Evolutionary conservation across 2,113 vertebrate genomes (phyloP), one percentile per base, ranked within the genome.

Genomic region (Desmodus rotundus): DNA sequence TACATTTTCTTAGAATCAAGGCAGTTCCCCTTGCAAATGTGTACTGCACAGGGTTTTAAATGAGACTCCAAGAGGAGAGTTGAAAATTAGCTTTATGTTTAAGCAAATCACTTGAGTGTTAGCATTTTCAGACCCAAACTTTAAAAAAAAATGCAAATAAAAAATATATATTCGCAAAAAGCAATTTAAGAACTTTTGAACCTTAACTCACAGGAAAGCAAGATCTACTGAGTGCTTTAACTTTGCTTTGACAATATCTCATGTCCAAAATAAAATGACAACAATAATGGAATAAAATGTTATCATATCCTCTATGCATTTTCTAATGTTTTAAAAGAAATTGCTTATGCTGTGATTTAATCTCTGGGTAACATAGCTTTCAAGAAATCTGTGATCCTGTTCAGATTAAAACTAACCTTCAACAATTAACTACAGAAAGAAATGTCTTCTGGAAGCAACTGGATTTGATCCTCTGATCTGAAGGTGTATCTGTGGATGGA

Each of bases 11-110:
- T 63, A 78, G 61, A 91, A 87, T 94, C 63, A 83, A 61, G 58
- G 50, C 72, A 91, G 82, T 80, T 86, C 43, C 52, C 50, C 81
- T 95, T 72, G 80, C 95, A 95, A 94, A 95, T 87, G 89, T 72
- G 22, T 67, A 70, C 68, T 45, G 89, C n/a, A 45, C 91, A 91
- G 20, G 61, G 74, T 93, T 94, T 98, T 96, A 14, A 81, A 91
- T 85, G 85, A 98, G 97, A 96, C 81, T 72, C 92, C 54, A 97
- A 97, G 95, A 94, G 36, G 76, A 67, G 84, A 97, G 96, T 76
- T 95, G 97, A 97, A 98, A 98, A 98, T 96, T 97, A 98, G 98
- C 96, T 98, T 96, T 96, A 96, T 96, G 90, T 95, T 97, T 97
- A 97, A 98, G 97, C 92, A 95, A 94, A 97, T 97, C 93, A 93